phyloP scores from a whole-genome alignment of 2,888 invertebrate species.

The Limnephilus auricula region DNA sequence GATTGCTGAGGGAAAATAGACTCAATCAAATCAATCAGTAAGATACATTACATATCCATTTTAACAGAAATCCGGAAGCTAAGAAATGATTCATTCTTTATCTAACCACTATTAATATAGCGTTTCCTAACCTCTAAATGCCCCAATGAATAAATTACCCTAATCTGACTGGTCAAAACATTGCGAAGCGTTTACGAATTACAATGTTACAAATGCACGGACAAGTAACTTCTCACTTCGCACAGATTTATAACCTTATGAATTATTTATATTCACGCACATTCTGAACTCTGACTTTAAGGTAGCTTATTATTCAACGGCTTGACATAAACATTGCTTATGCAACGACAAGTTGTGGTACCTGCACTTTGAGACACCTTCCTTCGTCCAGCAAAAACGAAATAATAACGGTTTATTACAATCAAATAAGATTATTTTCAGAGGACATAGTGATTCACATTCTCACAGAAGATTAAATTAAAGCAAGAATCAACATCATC shows the following conservation, averaged over 20 bases:
- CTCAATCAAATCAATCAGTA: background rate
- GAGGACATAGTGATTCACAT: background rate
- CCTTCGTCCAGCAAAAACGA: background rate
- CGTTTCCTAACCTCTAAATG: background rate
- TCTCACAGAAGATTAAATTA: background rate
- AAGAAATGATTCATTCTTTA: background rate
- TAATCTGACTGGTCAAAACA: background rate
- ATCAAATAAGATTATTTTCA: background rate
- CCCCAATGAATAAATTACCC: background rate
- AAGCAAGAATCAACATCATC: background rate
- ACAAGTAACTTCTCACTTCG: conserved; percentile 2
- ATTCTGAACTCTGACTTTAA: conserved; percentile 8
- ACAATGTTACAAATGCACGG: background rate
- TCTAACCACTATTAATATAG: background rate
- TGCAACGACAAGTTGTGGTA: background rate
- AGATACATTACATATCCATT: background rate
- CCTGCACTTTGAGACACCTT: background rate
- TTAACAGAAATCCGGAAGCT: background rate
- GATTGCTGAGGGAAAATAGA: background rate
- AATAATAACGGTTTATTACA: background rate
- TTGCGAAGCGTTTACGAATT: background rate
- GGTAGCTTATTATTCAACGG: background rate
- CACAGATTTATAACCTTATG: background rate
- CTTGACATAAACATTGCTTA: conserved; percentile 10
- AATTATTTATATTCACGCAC: conserved; percentile 15